Base-by-base conservation (phyloP, 1,140 invertebrate genomes). In the Hyphantria cunea region DNA sequence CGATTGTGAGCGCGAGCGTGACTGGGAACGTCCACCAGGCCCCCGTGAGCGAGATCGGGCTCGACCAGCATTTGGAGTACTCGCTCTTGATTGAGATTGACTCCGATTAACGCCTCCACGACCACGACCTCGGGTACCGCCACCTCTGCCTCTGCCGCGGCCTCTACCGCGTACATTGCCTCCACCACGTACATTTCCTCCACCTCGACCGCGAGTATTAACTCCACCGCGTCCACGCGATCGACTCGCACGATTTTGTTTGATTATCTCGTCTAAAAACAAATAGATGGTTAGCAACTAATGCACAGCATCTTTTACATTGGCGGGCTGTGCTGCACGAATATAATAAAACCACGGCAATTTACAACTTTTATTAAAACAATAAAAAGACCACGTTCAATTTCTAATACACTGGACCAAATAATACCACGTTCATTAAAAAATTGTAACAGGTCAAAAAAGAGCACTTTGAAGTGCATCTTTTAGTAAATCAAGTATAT, bases 261-360 rank as follows among this genome's bases (percentile, higher is more conserved):
- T 64, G 49, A 87, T 89, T 11, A 87, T 89, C 4, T 89, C 86
- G 76, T 89, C 86, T 89, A 61, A 55, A 80, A 76, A 62, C 41
- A 55, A 42, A 12, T 32, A 11, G 34, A 37, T 37, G 34, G 11
- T 37, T 8, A 37, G 8, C 2, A 10, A 37, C 11, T 2, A 37
- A 4, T 37, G 11, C 11, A 4, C 8, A 2, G 8, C 8, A 7
- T 10, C 11, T 2, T 10, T 37, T 10, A 37, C 2, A 10, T 37
- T 2, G 34, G 34, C 34, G 34, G 2, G 34, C 34, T 37, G 11
- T 34, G n/a, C n/a, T n/a, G n/a, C n/a, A n/a, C n/a, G n/a, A n/a
- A n/a, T n/a, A n/a, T n/a, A n/a, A n/a, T n/a, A n/a, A n/a, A n/a
- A n/a, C n/a, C n/a, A n/a, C n/a, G n/a, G n/a, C n/a, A n/a, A n/a